phyloP scores from a whole-genome alignment of 2,797 vertebrate genomes.

The Macropodus opercularis region DNA sequence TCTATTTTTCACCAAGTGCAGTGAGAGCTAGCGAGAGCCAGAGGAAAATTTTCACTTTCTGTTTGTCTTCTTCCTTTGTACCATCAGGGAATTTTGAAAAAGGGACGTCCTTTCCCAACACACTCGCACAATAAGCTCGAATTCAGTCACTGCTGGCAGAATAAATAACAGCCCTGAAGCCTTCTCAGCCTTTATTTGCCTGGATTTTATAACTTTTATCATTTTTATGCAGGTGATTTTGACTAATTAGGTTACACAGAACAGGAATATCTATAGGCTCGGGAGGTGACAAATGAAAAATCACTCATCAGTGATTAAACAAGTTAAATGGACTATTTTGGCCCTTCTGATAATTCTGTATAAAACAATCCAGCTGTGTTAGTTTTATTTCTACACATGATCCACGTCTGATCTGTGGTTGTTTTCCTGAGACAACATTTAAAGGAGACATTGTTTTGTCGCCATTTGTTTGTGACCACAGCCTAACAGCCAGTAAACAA shows the following conservation, averaged over 20 bases:
- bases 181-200: constrained; percentile 36
- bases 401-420: neutral
- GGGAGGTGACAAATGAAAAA: neutral
- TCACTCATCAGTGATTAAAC: neutral
- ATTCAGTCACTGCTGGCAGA: constrained; percentile 25
- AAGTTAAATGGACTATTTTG: too few relatives aligned
- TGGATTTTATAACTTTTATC: constrained; percentile 14
- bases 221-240: constrained; percentile 12
- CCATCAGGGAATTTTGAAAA: constrained; percentile 38
- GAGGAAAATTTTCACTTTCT: constrained; percentile 44
- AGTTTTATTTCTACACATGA: neutral
- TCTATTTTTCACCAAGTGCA: constrained; percentile 24
- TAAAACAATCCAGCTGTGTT: neutral
- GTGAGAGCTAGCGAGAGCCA: constrained; percentile 40
- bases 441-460: neutral
- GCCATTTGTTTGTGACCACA: neutral
- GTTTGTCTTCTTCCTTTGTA: constrained; percentile 25
- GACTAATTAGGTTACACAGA: neutral
- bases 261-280: neutral
- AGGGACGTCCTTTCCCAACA: constrained; percentile 28
- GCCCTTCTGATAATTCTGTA: neutral
- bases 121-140: constrained; percentile 16
- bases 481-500: too few relatives aligned
- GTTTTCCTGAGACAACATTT: neutral
- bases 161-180: constrained; percentile 28